These are phyloP conservation scores for Fringilla coelebs DNA, from an alignment of 2,797 vertebrate species.

Conservation along the genomic window DNA sequence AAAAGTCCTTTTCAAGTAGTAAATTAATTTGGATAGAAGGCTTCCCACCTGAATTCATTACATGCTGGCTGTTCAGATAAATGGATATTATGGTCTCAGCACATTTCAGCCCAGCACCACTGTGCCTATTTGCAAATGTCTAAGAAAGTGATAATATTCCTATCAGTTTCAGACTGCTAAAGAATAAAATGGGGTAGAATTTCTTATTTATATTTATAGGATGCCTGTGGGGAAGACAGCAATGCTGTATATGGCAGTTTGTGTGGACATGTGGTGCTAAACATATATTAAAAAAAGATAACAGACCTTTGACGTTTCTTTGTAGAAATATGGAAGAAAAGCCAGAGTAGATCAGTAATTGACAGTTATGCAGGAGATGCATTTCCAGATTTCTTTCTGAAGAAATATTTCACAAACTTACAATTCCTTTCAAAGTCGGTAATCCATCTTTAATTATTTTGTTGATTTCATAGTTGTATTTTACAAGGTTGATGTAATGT, in stretches of 20 bases:
- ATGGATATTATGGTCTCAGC: conserved; percentile 71
- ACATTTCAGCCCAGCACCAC: conserved; percentile 55
- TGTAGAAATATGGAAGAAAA: conserved; percentile 27
- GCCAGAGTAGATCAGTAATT: conserved; percentile 53
- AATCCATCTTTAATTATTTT: conserved; percentile 77
- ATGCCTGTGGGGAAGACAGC: conserved; percentile 68
- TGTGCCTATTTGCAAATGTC: conserved; percentile 62
- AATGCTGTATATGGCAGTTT: conserved; percentile 56
- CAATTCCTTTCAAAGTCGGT: conserved; percentile 59
- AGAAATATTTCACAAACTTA: conserved; percentile 53
- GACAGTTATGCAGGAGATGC: conserved; percentile 59
- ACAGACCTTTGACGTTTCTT: conserved; percentile 60
- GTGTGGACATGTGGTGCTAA: conserved; percentile 66
- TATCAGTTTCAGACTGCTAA: conserved; percentile 67
- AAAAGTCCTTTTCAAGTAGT: conserved; percentile 71
- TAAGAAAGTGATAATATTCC: conserved; percentile 72
- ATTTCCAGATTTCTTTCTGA: conserved; percentile 46
- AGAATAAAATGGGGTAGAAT: conserved; percentile 49
- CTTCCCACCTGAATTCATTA: conserved; percentile 68
- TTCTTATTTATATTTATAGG: conserved; percentile 76
- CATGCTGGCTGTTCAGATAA: conserved; percentile 70
- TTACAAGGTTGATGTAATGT: conserved; percentile 66
- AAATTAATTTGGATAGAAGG: conserved; percentile 73
- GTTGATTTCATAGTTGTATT: conserved; percentile 74
- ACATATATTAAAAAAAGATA: conserved; percentile 65